Conservation (phyloP, 2,888 invertebrate species). For the Folsomia manolachei region DNA sequence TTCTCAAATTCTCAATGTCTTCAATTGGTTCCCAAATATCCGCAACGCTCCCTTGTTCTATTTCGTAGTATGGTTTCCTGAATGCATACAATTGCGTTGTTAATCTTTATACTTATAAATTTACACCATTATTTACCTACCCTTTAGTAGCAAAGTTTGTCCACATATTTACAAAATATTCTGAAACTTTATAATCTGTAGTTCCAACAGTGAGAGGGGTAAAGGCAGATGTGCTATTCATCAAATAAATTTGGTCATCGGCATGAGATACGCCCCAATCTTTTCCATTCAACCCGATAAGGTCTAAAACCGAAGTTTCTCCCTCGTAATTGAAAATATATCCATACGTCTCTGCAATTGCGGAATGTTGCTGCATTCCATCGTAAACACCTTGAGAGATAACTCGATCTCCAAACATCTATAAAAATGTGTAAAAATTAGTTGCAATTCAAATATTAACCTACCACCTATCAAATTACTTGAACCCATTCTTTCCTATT, state of each 20-base stretch:
- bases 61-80: neutral
- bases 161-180: constrained; percentile 2
- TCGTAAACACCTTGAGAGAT: constrained; percentile 13
- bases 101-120: no score
- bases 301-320: neutral
- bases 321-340: constrained; percentile 13
- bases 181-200: neutral
- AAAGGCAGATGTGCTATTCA: constrained; percentile 2
- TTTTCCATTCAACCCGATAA: neutral
- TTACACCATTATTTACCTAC: neutral
- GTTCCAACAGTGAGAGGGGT: neutral
- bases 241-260: constrained; percentile 6
- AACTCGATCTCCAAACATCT: constrained; percentile 19
- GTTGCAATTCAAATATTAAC: neutral
- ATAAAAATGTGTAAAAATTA: neutral
- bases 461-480: no score
- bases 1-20: neutral
- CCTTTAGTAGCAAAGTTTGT: constrained; percentile 11
- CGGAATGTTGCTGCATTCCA: constrained; percentile 21
- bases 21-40: neutral
- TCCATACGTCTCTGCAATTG: constrained; percentile 21
- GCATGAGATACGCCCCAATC: constrained; percentile 17
- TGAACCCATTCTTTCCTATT: neutral
- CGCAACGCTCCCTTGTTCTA: neutral
- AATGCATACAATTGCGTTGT: no score